These are phyloP conservation scores for Papilio protenor DNA, from an alignment of 2,888 invertebrate genomes.

Conservation along the genomic window DNA sequence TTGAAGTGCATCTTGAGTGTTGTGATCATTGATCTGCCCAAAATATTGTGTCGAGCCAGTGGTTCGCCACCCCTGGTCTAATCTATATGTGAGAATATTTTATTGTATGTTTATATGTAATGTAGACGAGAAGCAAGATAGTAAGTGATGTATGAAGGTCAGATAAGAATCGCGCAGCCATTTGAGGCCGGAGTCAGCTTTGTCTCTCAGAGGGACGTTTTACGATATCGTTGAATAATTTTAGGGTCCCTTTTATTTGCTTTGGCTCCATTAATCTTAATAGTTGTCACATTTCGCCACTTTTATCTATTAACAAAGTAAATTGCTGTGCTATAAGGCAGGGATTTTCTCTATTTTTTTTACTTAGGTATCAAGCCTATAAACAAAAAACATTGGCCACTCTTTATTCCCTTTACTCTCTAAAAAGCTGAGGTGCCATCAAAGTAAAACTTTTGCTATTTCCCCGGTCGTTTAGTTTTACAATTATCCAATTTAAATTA, in stretches of 20 bases:
- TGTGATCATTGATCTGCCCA: too few species aligned
- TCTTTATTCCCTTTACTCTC: too few species aligned
- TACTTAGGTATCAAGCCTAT: not conserved
- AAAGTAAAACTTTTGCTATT: too few species aligned
- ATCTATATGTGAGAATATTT: not conserved
- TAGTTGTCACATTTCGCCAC: slow-evolving; percentile 29
- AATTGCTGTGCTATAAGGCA: not conserved
- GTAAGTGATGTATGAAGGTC: slow-evolving; percentile 36
- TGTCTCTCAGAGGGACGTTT: slow-evolving; percentile 23
- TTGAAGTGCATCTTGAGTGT: too few species aligned
- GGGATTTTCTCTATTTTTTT: not conserved
- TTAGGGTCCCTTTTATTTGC: slow-evolving; percentile 27
- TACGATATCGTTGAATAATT: slow-evolving; percentile 31
- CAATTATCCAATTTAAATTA: too few species aligned
- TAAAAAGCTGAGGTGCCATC: too few species aligned
- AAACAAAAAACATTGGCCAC: not conserved
- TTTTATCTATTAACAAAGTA: slow-evolving; percentile 17
- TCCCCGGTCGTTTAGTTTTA: too few species aligned
- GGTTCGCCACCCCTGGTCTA: not conserved
- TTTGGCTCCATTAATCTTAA: slow-evolving; percentile 29
- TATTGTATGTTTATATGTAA: slow-evolving; percentile 17
- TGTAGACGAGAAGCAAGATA: slow-evolving; percentile 24
- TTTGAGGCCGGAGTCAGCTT: slow-evolving; percentile 29
- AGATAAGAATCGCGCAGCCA: slow-evolving; percentile 26
- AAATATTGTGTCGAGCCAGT: too few species aligned